Evolutionary conservation across 2,113 vertebrate species (phyloP), one percentile per base, ranked within the genome.

Genomic region (Stercorarius parasiticus): DNA sequence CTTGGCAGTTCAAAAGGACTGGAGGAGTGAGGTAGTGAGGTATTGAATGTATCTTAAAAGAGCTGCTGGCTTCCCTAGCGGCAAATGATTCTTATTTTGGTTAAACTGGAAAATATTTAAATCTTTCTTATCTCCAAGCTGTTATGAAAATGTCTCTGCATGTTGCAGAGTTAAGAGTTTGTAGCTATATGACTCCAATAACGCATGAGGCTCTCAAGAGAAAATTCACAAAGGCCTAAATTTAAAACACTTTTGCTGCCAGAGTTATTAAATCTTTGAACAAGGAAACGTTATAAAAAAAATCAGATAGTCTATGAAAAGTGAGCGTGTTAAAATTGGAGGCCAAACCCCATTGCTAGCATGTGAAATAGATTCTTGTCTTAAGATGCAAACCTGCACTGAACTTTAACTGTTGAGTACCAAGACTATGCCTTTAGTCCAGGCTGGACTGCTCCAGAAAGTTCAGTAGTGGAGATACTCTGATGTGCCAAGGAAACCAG

Each of bases 161-260:
- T 82, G 25, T 76, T 87, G 36, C 78, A 93, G 56, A 81, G 34
- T 82, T 89, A 81, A 47, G 45, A 80, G 27, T 82, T 90, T 86
- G 62, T 66, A 79, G 53, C 15, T 85, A 9, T 69, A 36, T 56
- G 32, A 80, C 34, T 94, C 49, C 45, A 90, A 25, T 76, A 78
- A 89, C 36, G 58, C 5, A 40, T 22, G 21, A 61, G 15, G 6
- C 3, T 92, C 58, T 85, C 66, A 64, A 42, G 32, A 82, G 66
- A 82, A 94, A 88, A 90, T 77, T 73, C 87, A 92, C 36, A 56
- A 95, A 93, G 45, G 10, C 15, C 27, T 73, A 66, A 94, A 86
- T 83, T 95, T 66, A 72, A 86, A 94, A 70, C 8, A 62, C n/a
- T 70, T 69, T 52, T 94, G 15, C 47, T 82, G 73, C 56, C 61